phyloP scores from a whole-genome alignment of 2,113 vertebrate genomes.

The Hippocampus abdominalis region DNA sequence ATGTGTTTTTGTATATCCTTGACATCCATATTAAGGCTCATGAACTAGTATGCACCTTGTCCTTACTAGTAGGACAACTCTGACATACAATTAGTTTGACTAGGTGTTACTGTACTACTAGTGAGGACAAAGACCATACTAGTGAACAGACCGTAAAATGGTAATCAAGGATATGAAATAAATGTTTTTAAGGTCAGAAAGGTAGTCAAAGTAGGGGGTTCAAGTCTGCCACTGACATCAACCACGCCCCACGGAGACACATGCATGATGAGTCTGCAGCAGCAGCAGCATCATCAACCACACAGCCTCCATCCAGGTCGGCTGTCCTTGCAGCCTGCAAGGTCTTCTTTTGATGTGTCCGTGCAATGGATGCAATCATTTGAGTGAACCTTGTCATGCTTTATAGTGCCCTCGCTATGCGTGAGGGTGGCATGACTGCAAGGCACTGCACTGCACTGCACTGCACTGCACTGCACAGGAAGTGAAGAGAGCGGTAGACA shows the following conservation, averaged over 20 bases:
- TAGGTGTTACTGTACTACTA: background rate
- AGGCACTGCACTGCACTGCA: background rate
- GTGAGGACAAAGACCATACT: background rate
- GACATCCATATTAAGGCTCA: background rate
- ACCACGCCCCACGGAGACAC: constrained; percentile 63
- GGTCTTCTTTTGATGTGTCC: background rate
- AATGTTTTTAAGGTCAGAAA: background rate
- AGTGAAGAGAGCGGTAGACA: background rate
- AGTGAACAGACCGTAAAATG: background rate
- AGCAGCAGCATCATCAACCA: constrained; percentile 48
- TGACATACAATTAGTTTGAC: too few species aligned
- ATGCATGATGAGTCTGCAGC: constrained; percentile 33
- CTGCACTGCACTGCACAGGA: constrained; percentile 4
- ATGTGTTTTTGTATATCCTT: background rate
- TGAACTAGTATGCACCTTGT: background rate
- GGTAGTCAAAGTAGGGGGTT: constrained; percentile 46
- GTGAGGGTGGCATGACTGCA: background rate
- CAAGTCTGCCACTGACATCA: constrained; percentile 32
- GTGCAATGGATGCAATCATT: background rate
- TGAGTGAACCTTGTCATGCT: constrained; percentile 4
- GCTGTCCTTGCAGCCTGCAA: constrained; percentile 29
- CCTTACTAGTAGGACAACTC: background rate
- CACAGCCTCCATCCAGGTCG: constrained; percentile 35
- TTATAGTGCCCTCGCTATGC: background rate
- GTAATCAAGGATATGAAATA: background rate